Conservation (phyloP, 2,113 vertebrate genomes). For the Gallinago undulata region DNA sequence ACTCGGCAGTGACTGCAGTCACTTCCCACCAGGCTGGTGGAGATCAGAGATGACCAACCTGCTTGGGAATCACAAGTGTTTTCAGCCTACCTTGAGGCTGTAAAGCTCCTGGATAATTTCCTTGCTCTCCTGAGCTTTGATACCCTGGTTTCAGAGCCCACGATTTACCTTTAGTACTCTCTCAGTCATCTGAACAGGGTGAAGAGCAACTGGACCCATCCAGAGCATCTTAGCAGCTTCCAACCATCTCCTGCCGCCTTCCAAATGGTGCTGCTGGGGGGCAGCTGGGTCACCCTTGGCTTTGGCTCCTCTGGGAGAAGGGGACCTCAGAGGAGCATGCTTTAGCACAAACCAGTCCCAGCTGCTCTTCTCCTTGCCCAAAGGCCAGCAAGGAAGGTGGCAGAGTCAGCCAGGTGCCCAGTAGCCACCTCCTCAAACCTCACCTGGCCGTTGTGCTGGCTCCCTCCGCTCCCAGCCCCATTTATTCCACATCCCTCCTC, state of each 20-base stretch:
- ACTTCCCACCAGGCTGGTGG: rapidly evolving
- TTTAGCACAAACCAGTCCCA: neutral
- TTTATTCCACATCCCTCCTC: neutral
- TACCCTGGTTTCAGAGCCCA: neutral
- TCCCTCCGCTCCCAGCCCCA: neutral
- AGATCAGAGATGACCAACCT: neutral
- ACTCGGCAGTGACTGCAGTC: neutral
- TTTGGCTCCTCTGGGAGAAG: neutral
- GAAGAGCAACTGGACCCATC: neutral
- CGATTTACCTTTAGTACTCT: neutral
- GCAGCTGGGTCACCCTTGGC: neutral
- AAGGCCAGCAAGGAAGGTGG: neutral
- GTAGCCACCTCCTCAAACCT: neutral
- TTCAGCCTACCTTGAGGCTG: neutral
- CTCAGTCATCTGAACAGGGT: neutral
- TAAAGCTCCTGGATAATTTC: neutral
- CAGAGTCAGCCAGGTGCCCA: neutral
- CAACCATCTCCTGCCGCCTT: neutral
- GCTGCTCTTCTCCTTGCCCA: neutral
- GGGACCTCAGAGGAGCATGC: neutral
- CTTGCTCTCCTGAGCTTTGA: neutral
- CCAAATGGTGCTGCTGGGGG: rapidly evolving
- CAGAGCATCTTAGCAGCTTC: neutral
- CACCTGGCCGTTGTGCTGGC: rapidly evolving
- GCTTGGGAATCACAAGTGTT: neutral